phyloP scores from a whole-genome alignment of 1,140 invertebrate genomes.

The Drosophila rhopaloa region DNA sequence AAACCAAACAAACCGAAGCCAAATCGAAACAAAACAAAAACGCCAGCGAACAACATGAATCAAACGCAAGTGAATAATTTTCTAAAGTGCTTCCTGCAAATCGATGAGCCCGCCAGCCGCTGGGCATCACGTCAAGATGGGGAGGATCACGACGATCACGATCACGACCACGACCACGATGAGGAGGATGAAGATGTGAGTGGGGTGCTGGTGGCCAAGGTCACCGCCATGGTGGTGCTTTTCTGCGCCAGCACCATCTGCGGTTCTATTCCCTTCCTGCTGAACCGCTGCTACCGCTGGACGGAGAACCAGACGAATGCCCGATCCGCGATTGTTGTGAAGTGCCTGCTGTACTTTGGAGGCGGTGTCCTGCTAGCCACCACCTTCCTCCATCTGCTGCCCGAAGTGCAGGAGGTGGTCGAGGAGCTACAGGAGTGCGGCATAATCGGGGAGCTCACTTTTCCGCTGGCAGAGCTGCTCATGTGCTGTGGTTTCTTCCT shows the following conservation, averaged over 20 bases:
- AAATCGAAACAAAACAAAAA: conserved; percentile 36
- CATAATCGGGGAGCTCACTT: conserved; percentile 85
- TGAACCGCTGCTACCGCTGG: conserved; percentile 89
- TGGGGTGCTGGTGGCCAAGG: conserved; percentile 87
- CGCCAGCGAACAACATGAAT: conserved; percentile 64
- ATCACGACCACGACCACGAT: conserved; percentile 80
- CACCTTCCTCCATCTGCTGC: conserved; percentile 95
- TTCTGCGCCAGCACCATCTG: conserved; percentile 89
- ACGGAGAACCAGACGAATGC: conserved; percentile 84
- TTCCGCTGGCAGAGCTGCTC: conserved; percentile 89
- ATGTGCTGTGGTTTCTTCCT: conserved; percentile 93
- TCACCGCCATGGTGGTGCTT: conserved; percentile 89
- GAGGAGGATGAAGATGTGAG: conserved; percentile 65
- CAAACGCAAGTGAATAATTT: conserved; percentile 81
- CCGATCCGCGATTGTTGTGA: conserved; percentile 85
- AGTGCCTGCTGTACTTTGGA: conserved; percentile 92
- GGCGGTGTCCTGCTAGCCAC: conserved; percentile 96
- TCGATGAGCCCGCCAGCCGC: conserved; percentile 67
- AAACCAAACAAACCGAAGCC: conserved; percentile 35
- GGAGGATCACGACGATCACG: conserved; percentile 74
- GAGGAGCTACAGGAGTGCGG: conserved; percentile 86
- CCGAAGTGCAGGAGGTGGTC: conserved; percentile 92
- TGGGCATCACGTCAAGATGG: conserved; percentile 53
- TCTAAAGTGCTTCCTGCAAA: conserved; percentile 80
- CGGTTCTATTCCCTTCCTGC: conserved; percentile 88